phyloP scores from a whole-genome alignment of 2,888 invertebrate genomes.

The Pandemis cinnamomeana region DNA sequence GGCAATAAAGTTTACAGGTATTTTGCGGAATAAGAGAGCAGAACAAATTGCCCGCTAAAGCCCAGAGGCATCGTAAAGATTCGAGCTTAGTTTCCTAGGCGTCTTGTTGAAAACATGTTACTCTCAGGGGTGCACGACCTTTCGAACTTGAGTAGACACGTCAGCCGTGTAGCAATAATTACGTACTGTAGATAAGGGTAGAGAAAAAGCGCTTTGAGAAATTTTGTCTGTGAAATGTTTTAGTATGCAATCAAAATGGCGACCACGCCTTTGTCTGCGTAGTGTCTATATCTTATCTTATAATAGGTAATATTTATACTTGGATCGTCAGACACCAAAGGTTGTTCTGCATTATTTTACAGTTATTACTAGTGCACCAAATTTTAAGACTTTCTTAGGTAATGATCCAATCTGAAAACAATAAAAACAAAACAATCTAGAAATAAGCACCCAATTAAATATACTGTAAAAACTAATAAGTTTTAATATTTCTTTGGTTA shows the following conservation, averaged over 20 bases:
- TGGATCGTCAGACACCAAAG: no score
- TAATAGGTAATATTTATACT: no score
- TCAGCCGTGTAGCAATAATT: conserved; percentile 35
- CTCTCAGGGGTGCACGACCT: conserved; percentile 53
- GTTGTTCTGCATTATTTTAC: no score
- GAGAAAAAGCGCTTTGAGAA: background rate
- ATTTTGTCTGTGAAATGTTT: background rate
- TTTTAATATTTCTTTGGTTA: no score
- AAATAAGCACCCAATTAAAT: no score
- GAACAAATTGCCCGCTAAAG: conserved; percentile 66
- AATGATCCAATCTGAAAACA: no score
- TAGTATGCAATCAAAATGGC: background rate
- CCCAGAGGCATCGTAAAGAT: conserved; percentile 69
- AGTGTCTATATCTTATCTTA: no score
- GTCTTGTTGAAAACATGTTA: conserved; percentile 62
- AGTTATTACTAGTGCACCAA: no score
- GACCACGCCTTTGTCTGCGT: no score
- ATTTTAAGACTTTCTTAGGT: no score
- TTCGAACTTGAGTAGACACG: conserved; percentile 45
- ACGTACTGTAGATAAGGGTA: conserved; percentile 18
- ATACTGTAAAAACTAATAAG: no score
- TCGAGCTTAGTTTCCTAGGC: conserved; percentile 60
- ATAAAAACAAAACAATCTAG: no score
- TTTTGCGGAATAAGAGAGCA: conserved; percentile 59
- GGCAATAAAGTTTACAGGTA: conserved; percentile 48